phyloP scores from a whole-genome alignment of 35 echinoderm and acorn worm genomes.

The Amphiura filiformis region DNA sequence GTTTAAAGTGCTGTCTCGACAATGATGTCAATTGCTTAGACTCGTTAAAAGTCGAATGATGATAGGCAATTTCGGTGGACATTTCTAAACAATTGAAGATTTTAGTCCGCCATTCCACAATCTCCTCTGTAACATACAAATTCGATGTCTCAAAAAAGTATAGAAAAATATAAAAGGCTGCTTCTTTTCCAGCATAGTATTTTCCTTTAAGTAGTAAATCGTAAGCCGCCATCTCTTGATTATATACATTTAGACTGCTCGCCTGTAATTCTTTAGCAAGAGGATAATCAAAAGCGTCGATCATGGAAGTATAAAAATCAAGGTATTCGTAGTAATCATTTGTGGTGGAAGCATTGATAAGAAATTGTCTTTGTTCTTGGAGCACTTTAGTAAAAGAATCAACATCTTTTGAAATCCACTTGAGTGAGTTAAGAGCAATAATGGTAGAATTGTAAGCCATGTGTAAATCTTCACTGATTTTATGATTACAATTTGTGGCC shows the following conservation, averaged over 20 bases:
- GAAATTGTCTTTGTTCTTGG: not conserved
- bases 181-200: not conserved
- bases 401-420: not conserved
- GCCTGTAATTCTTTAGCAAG: not conserved
- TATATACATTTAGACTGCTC: not conserved
- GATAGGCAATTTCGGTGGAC: not conserved
- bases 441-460: not conserved
- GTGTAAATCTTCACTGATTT: not conserved
- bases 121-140: not conserved
- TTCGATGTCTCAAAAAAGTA: not conserved
- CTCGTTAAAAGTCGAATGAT: too few species aligned
- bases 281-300: not conserved
- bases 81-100: conserved; percentile 18
- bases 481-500: not conserved
- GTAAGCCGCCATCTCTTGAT: not conserved
- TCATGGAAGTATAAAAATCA: not conserved
- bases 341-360: not conserved
- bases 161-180: not conserved
- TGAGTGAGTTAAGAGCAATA: not conserved
- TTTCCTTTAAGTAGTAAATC: not conserved
- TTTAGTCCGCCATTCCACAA: not conserved
- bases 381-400: not conserved
- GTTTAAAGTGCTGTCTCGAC: too few species aligned
- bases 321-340: not conserved
- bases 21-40: too few species aligned